Percentiles rank a stretch among this genome's conserved stretches.
Conservation (phyloP, 2,113 vertebrate genomes). For the Eidolon helvum region DNA sequence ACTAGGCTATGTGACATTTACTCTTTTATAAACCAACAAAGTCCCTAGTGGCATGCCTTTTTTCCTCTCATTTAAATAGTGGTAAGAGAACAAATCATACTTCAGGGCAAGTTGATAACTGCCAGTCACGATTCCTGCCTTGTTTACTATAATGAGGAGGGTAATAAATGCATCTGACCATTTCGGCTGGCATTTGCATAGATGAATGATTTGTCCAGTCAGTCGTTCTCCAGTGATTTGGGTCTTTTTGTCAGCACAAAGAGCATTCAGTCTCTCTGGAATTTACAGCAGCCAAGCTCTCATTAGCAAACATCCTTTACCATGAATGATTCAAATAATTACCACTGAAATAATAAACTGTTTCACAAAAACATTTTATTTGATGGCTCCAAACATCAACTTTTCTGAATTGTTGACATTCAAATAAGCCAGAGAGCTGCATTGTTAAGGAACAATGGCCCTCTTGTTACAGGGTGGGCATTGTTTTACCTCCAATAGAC, state of each 20-base stretch:
- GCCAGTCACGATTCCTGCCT: conserved; percentile 91
- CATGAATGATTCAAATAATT: conserved; percentile 95
- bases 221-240: conserved; percentile 90
- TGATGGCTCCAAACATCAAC: conserved; percentile 91
- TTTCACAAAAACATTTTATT: conserved; percentile 94
- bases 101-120: conserved; percentile 91
- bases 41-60: conserved; percentile 90
- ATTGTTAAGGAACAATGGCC: conserved; percentile 87
- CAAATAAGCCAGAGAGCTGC: conserved; percentile 89
- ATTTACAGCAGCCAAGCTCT: conserved; percentile 91
- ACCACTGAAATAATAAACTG: conserved; percentile 93
- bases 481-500: conserved; percentile 89
- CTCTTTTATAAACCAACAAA: conserved; percentile 90
- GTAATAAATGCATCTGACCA: conserved; percentile 93
- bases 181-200: conserved; percentile 96
- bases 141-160: conserved; percentile 93
- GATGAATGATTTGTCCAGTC: conserved; percentile 96
- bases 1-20: conserved; percentile 93
- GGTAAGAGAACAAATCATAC: conserved; percentile 89
- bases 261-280: conserved; percentile 92
- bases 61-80: conserved; percentile 90
- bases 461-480: conserved; percentile 88
- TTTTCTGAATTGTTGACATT: conserved; percentile 93
- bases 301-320: conserved; percentile 94
- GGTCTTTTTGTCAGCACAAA: conserved; percentile 95